A percentile compares a stretch with the other conserved stretches of the same genome.
These are phyloP conservation scores for Stegophylla sp. DNA, from an alignment of 2,888 invertebrate genomes.

Conservation along the genomic window DNA sequence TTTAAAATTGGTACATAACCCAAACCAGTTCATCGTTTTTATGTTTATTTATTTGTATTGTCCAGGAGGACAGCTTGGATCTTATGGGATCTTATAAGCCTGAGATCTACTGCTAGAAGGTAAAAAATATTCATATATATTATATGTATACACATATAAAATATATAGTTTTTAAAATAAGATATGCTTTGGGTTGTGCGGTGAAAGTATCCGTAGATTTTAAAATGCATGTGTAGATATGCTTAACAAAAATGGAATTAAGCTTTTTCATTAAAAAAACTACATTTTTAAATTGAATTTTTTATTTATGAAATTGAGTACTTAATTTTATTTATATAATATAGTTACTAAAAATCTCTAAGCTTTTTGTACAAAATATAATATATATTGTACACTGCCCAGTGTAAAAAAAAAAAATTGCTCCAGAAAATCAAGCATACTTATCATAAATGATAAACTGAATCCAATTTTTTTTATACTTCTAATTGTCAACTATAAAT, in stretches of 20 bases:
- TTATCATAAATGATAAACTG: too few species aligned
- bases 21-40: slow-evolving; percentile 40
- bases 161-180: slow-evolving; percentile 19
- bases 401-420: too few species aligned
- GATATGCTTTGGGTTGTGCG: slow-evolving; percentile 52
- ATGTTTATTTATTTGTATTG: slow-evolving; percentile 55
- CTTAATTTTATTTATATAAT: too few species aligned
- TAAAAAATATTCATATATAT: slow-evolving; percentile 66
- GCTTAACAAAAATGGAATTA: slow-evolving; percentile 9
- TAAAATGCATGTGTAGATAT: slow-evolving; percentile 40
- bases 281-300: too few species aligned
- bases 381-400: too few species aligned
- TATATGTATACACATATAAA: slow-evolving; percentile 23
- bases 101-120: slow-evolving; percentile 80
- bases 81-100: slow-evolving; percentile 82
- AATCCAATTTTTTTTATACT: too few species aligned
- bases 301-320: too few species aligned
- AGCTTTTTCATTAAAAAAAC: neutral
- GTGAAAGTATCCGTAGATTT: slow-evolving; percentile 28
- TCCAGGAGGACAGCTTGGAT: slow-evolving; percentile 71
- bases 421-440: too few species aligned
- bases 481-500: too few species aligned
- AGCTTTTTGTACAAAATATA: too few species aligned
- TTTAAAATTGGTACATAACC: slow-evolving; percentile 44
- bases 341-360: too few species aligned